Conservation (phyloP, 92 coral and sea anemone genomes). For the Palythoa grandis region DNA sequence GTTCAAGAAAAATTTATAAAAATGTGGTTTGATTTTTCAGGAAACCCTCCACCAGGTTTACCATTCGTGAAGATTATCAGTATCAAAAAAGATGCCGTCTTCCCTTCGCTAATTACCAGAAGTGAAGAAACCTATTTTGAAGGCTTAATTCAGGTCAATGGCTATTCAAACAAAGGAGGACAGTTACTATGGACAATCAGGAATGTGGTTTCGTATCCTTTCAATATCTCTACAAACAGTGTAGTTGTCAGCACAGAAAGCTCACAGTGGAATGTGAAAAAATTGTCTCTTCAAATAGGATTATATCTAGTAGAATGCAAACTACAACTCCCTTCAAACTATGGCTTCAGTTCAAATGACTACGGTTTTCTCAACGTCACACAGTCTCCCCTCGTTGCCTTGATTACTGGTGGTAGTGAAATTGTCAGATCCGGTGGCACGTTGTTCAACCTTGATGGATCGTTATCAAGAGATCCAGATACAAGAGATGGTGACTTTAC, state of each 20-base stretch:
- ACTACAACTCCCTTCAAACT: neutral
- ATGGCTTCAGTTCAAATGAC: neutral
- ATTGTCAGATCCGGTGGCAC: neutral
- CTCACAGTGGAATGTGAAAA: slow-evolving; percentile 19
- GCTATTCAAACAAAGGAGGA: neutral
- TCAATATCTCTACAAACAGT: slow-evolving; percentile 1
- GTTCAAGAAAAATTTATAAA: neutral
- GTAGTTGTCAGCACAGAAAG: neutral
- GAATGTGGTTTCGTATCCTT: neutral
- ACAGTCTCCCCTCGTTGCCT: slow-evolving; percentile 1
- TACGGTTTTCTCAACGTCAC: slow-evolving; percentile 13
- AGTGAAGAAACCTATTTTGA: neutral
- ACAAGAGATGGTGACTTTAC: neutral
- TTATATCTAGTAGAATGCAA: slow-evolving; percentile 28
- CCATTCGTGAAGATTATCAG: slow-evolving; percentile 13
- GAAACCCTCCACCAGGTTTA: neutral
- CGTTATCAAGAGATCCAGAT: slow-evolving; percentile 2
- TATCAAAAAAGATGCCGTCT: neutral
- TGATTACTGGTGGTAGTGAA: slow-evolving; percentile 12
- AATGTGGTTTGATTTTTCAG: neutral
- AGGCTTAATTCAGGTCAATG: neutral
- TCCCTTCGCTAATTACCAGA: slow-evolving; percentile 3
- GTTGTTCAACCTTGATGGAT: neutral
- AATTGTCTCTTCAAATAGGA: slow-evolving; percentile 1
- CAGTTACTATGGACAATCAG: neutral